phyloP scores from a whole-genome alignment of 1,140 invertebrate genomes.

The Halesus radiatus region DNA sequence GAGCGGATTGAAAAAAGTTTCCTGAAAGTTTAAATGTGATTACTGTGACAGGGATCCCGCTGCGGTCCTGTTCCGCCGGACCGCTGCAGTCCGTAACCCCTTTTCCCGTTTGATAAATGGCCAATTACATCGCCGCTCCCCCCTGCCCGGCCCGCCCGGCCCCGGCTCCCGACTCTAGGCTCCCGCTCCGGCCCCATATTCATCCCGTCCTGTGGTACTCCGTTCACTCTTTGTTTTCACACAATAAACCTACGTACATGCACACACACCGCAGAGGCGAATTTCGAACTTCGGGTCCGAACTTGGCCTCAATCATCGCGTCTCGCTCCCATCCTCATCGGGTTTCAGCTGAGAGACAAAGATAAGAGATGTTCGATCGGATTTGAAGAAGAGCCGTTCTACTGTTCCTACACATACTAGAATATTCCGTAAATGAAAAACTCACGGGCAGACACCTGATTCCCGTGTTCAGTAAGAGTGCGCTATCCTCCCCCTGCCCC shows the following conservation, averaged over 20 bases:
- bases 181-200: slow-evolving; percentile 2
- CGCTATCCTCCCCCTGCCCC: background rate
- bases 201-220: slow-evolving; percentile 55
- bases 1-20: slow-evolving; percentile 23
- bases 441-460: slow-evolving; percentile 6
- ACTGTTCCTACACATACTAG: slow-evolving; percentile 4
- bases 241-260: slow-evolving; percentile 42
- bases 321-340: background rate
- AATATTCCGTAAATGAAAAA: slow-evolving; percentile 25
- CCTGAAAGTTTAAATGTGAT: slow-evolving; percentile 30
- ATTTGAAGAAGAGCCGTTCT: slow-evolving; percentile 3
- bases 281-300: slow-evolving; percentile 45
- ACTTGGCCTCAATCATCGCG: slow-evolving; percentile 50
- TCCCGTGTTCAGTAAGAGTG: slow-evolving; percentile 23
- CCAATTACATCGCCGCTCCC: slow-evolving; percentile 67
- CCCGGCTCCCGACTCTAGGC: background rate
- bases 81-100: slow-evolving; percentile 57
- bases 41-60: slow-evolving; percentile 36
- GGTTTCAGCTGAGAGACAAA: background rate
- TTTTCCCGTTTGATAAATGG: slow-evolving; percentile 72
- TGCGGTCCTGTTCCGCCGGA: slow-evolving; percentile 48
- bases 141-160: too few species aligned
- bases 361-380: slow-evolving; percentile 18
- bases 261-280: slow-evolving; percentile 58
- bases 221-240: slow-evolving; percentile 57